Evolutionary conservation across 2,113 vertebrate species (phyloP), one percentile per base, ranked within the genome.

Genomic region (Brachyhypopomus occidentalis): DNA sequence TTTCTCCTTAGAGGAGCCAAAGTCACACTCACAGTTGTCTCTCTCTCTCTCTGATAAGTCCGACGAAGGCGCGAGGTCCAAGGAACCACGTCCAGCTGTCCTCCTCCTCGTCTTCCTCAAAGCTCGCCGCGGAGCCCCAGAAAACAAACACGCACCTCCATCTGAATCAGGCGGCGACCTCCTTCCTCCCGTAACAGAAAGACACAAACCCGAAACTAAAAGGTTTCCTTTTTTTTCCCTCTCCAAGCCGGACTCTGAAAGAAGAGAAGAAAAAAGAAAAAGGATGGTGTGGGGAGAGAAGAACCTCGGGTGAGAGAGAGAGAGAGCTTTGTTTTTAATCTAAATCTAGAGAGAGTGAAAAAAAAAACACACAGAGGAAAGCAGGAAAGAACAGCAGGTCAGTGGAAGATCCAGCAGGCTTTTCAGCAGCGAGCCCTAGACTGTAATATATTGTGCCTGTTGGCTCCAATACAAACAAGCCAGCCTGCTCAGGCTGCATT

Each of bases 401-500:
- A 94, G 90, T 92, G 88, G 90, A 91, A 91, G 92, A 94, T 94
- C 93, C 93, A 94, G 92, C 92, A 91, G 92, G 93, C 92, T 94
- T 94, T 94, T 94, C 92, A 94, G 91, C 93, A 94, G 93, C 90
- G 84, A 93, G 92, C 90, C 92, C 92, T 90, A 92, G 90, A 94
- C 94, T 94, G 93, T 94, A 94, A 94, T 94, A 94, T 94, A 94
- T 93, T 94, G 93, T 92, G 93, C 93, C 93, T 94, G 94, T 94
- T 94, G 94, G 94, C 94, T 94, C 94, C 92, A 94, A 94, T 91
- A 94, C 94, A 94, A 94, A 94, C 94, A 94, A 83, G 89, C 92
- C 91, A 91, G 93, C 88, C 91, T 92, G 92, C 89, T 92, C 90
- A 89, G 91, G 93, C 93, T 91, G 84, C 91, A 89, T 89, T 94